phyloP scores from a whole-genome alignment of 2,113 vertebrate genomes.

The Rhinolophus ferrumequinum region DNA sequence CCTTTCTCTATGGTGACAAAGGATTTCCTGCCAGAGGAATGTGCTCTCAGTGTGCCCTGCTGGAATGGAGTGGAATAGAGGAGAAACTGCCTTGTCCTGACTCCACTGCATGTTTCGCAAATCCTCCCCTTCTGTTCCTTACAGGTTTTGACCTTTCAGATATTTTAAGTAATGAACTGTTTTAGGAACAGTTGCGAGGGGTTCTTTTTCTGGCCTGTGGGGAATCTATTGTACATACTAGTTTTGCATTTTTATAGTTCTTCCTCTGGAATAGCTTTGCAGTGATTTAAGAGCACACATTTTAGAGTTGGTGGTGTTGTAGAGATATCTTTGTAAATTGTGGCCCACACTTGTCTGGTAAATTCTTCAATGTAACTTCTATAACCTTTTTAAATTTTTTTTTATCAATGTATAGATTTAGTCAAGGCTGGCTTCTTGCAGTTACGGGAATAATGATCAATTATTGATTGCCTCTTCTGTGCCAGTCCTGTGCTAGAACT shows the following conservation, averaged over 20 bases:
- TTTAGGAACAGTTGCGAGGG: conserved; percentile 19
- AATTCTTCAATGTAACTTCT: background rate
- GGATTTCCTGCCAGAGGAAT: conserved; percentile 5
- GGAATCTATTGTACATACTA: background rate
- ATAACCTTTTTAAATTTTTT: conserved; percentile 32
- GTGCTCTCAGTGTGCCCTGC: background rate
- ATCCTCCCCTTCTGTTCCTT: conserved; percentile 24
- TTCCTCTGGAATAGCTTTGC: background rate
- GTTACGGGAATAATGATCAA: background rate
- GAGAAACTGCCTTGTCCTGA: conserved; percentile 22
- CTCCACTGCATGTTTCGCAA: background rate
- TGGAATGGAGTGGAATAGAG: background rate
- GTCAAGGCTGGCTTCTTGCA: background rate
- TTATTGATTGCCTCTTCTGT: background rate
- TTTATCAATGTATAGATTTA: conserved; percentile 3
- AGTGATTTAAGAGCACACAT: background rate
- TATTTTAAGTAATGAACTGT: conserved; percentile 20
- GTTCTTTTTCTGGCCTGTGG: background rate
- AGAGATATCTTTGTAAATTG: conserved; percentile 20
- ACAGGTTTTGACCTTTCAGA: background rate
- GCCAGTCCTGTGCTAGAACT: conserved; percentile 2
- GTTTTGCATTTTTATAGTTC: conserved; percentile 33
- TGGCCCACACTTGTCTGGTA: background rate
- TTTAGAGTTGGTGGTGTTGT: conserved; percentile 29
- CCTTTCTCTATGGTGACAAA: conserved; percentile 16